These are phyloP conservation scores for Nebria brevicollis DNA, from an alignment of 2,888 invertebrate species.

Conservation along the genomic window DNA sequence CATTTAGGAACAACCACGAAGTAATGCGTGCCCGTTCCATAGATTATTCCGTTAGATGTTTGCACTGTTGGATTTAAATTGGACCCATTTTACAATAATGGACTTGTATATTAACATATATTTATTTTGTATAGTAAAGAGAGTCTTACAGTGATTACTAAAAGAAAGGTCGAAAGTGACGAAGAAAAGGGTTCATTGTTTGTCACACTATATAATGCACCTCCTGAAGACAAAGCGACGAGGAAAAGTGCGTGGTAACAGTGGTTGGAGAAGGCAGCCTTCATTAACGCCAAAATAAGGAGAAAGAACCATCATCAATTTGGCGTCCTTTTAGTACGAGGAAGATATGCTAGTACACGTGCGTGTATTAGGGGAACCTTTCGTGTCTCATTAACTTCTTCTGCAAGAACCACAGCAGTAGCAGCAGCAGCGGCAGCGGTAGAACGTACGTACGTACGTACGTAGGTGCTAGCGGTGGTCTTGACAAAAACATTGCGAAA, in stretches of 20 bases:
- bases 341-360: slow-evolving; percentile 13
- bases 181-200: slow-evolving; percentile 40
- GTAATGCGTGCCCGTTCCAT: not conserved
- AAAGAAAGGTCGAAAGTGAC: slow-evolving; percentile 7
- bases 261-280: slow-evolving; percentile 7
- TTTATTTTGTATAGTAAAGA: too few species aligned
- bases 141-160: not conserved
- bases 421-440: too few species aligned
- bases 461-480: not conserved
- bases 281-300: slow-evolving; percentile 45
- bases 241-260: not conserved
- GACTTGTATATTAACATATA: too few species aligned
- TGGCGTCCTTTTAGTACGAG: slow-evolving; percentile 28
- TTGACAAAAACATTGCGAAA: slow-evolving; percentile 29
- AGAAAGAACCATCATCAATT: slow-evolving; percentile 43
- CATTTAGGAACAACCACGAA: slow-evolving; percentile 33
- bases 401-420: slow-evolving; percentile 7
- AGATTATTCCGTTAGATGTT: not conserved
- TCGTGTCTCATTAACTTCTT: slow-evolving; percentile 42
- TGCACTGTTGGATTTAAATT: not conserved
- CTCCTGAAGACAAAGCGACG: not conserved
- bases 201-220: not conserved
- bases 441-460: not conserved
- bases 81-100: too few species aligned
- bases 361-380: not conserved